These are phyloP conservation scores for Bombus superbus DNA, from an alignment of 1,140 invertebrate genomes.

Conservation along the genomic window DNA sequence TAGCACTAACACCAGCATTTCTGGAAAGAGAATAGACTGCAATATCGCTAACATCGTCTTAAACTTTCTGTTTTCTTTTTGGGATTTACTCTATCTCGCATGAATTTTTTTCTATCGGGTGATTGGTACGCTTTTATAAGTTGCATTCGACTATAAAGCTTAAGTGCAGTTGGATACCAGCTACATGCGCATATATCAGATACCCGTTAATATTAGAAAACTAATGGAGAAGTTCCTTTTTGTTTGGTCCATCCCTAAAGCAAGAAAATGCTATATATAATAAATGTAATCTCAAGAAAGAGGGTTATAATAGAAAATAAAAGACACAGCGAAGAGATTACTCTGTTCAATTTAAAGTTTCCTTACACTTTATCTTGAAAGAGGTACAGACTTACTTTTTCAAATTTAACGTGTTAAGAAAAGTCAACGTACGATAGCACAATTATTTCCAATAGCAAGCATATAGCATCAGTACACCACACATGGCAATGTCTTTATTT, in stretches of 20 bases:
- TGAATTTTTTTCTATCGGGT: constrained; percentile 41
- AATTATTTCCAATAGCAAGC: constrained; percentile 52
- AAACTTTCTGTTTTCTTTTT: constrained; percentile 17
- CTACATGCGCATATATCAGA: constrained; percentile 73
- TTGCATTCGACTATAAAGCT: constrained; percentile 27
- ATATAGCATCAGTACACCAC: constrained; percentile 53
- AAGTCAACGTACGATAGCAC: constrained; percentile 29
- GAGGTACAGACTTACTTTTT: constrained; percentile 22
- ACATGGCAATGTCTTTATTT: constrained; percentile 62
- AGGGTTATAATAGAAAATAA: not conserved
- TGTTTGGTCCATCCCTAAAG: not conserved
- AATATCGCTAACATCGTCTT: constrained; percentile 29
- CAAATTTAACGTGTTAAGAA: constrained; percentile 19
- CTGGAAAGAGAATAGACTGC: constrained; percentile 49
- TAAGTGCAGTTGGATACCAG: constrained; percentile 20
- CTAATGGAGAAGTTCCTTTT: not conserved
- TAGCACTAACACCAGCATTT: constrained; percentile 81
- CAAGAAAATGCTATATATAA: not conserved
- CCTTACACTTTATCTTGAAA: constrained; percentile 22
- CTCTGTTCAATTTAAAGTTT: not conserved
- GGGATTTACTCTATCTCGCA: constrained; percentile 47
- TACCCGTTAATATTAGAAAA: constrained; percentile 74
- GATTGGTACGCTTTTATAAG: constrained; percentile 48
- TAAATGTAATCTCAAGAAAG: not conserved
- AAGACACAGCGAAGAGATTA: not conserved